These are phyloP conservation scores for Butastur rufipennis DNA, from an alignment of 2,113 vertebrate genomes.

Conservation along the genomic window DNA sequence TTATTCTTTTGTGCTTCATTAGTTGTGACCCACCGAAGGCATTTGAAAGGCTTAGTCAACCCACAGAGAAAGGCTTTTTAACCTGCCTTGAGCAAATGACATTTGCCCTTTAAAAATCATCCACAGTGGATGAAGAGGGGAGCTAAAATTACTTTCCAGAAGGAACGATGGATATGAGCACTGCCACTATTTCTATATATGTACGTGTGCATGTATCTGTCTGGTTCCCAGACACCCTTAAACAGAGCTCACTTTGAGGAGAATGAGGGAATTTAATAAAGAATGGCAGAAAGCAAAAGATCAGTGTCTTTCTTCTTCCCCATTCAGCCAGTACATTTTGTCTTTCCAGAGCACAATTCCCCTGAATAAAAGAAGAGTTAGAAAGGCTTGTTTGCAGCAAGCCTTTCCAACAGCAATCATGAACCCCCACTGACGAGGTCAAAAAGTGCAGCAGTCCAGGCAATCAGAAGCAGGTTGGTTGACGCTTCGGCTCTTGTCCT, in stretches of 20 bases:
- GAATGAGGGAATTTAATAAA: not conserved
- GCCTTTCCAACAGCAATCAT: not conserved
- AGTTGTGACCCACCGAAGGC: not conserved
- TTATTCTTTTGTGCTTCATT: not conserved
- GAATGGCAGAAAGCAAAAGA: not conserved
- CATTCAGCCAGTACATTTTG: not conserved
- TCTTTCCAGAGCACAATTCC: not conserved
- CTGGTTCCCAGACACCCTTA: not conserved
- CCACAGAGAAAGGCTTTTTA: not conserved
- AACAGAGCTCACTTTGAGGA: not conserved
- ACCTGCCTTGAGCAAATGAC: not conserved
- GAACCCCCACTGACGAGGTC: rapidly evolving
- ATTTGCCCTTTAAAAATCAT: not conserved
- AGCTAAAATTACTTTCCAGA: not conserved
- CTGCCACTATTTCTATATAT: not conserved
- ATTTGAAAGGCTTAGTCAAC: not conserved
- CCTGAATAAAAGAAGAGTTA: not conserved
- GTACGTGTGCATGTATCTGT: not conserved
- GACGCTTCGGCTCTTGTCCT: rapidly evolving
- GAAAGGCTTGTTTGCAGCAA: not conserved
- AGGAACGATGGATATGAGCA: not conserved
- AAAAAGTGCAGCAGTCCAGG: not conserved
- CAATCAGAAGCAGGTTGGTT: not conserved
- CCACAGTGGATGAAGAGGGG: not conserved
- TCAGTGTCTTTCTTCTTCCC: not conserved